Percentiles rank a stretch among this genome's conserved stretches.
Evolutionary conservation across 2,113 vertebrate genomes (phyloP).

Genomic region (Brachionichthys hirsutus): DNA sequence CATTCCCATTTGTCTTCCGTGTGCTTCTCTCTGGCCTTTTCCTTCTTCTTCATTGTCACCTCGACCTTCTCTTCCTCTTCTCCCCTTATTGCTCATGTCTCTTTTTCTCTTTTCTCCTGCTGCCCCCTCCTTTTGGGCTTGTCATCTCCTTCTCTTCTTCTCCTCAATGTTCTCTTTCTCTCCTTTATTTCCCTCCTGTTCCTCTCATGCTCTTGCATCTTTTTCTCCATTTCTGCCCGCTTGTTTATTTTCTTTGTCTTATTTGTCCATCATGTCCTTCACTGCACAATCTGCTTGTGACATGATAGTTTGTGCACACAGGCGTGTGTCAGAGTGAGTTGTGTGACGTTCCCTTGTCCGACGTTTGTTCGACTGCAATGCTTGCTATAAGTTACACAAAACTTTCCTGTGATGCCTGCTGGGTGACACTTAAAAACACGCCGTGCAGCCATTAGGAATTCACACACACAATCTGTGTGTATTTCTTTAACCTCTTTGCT

Average conservation of each 20-base stretch:
- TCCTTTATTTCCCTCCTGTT: not conserved
- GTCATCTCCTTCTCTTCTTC: not conserved
- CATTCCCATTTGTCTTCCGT: too few species aligned
- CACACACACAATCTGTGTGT: not conserved
- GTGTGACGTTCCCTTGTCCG: slow-evolving; percentile 46
- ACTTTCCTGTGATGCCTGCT: slow-evolving; percentile 53
- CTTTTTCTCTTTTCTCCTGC: too few species aligned
- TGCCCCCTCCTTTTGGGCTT: too few species aligned
- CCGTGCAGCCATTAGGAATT: slow-evolving; percentile 44
- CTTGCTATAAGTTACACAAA: slow-evolving; percentile 64
- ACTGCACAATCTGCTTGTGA: not conserved
- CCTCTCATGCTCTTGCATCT: not conserved
- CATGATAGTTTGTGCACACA: not conserved
- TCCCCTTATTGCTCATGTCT: too few species aligned
- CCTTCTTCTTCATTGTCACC: too few species aligned
- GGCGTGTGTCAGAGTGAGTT: slow-evolving; percentile 18
- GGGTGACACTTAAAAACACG: slow-evolving; percentile 51
- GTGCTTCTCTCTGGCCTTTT: too few species aligned
- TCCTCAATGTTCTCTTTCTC: not conserved
- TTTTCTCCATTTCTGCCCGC: too few species aligned
- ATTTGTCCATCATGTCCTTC: not conserved
- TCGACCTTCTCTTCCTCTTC: too few species aligned
- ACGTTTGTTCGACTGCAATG: slow-evolving; percentile 48
- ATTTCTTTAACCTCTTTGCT: slow-evolving; percentile 34
- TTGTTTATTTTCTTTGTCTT: not conserved